Percentiles rank a stretch among this genome's conserved stretches.
Conservation (phyloP, 2,888 invertebrate species). For the Pasiphila rectangulata region DNA sequence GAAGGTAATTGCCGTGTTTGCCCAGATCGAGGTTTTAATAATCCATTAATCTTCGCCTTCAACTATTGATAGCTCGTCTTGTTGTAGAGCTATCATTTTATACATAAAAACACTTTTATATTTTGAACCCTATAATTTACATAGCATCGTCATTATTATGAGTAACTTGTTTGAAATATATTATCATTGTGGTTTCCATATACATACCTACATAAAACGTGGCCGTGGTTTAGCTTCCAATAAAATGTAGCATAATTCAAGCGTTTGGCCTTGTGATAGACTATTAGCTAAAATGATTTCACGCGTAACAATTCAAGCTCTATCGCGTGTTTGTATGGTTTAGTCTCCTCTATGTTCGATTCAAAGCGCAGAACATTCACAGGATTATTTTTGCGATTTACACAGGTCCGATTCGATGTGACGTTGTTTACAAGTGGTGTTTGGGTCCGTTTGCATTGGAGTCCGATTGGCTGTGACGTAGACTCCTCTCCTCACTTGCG, state of each 20-base stretch:
- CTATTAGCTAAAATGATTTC: constrained; percentile 40
- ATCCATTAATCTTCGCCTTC: no score
- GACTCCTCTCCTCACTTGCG: constrained; percentile 26
- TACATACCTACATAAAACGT: constrained; percentile 1
- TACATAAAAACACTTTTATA: no score
- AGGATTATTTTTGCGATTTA: neutral
- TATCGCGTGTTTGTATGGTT: constrained; percentile 22
- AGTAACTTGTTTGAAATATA: no score
- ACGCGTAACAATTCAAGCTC: constrained; percentile 18
- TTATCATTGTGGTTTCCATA: constrained; percentile 5
- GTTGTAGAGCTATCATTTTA: no score
- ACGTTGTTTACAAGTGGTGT: constrained; percentile 12
- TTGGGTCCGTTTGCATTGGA: constrained; percentile 9
- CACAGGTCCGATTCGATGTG: constrained; percentile 8
- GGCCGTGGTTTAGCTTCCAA: constrained; percentile 24
- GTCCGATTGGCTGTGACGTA: constrained; percentile 8
- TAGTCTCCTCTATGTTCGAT: constrained; percentile 22
- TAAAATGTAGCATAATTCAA: constrained; percentile 41
- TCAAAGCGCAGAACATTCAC: constrained; percentile 9
- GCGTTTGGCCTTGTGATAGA: constrained; percentile 51
- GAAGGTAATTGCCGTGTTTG: neutral
- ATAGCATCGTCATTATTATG: no score
- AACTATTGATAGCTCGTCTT: neutral
- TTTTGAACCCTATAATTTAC: no score
- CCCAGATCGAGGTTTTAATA: no score